These are phyloP conservation scores for Empis stercorea DNA, from an alignment of 2,888 invertebrate genomes.

Conservation along the genomic window DNA sequence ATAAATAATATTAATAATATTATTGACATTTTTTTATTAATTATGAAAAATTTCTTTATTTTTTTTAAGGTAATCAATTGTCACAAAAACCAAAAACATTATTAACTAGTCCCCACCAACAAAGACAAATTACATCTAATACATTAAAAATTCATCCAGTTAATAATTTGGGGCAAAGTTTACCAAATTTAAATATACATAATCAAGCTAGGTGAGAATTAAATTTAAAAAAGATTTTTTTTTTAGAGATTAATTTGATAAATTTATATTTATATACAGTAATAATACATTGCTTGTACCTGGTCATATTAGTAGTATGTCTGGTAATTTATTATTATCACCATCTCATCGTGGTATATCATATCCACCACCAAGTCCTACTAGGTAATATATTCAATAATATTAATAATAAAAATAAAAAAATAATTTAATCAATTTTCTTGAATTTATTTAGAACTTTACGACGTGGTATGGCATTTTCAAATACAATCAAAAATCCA, in stretches of 20 bases:
- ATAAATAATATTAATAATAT: slow-evolving; percentile 1
- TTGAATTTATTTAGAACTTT: no score
- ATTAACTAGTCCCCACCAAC: slow-evolving; percentile 32
- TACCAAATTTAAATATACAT: slow-evolving; percentile 55
- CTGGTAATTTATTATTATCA: slow-evolving; percentile 38
- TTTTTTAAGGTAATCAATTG: slow-evolving; percentile 17
- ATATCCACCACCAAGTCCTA: slow-evolving; percentile 71
- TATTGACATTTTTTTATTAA: background rate
- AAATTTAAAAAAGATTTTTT: no score
- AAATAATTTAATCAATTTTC: no score
- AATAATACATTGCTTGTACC: slow-evolving; percentile 45
- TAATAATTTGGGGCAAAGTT: slow-evolving; percentile 59
- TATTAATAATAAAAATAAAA: no score
- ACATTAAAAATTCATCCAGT: slow-evolving; percentile 62
- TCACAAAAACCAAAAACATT: slow-evolving; percentile 21
- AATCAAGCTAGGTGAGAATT: slow-evolving; percentile 27
- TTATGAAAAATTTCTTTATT: background rate
- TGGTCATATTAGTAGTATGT: slow-evolving; percentile 35
- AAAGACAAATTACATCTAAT: slow-evolving; percentile 47
- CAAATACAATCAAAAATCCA: slow-evolving; percentile 62
- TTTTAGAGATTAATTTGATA: no score
- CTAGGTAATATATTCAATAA: slow-evolving; percentile 25
- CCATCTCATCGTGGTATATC: slow-evolving; percentile 60
- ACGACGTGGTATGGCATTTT: slow-evolving; percentile 54
- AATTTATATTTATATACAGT: slow-evolving; percentile 25